Conservation (phyloP, 2,797 vertebrate genomes). For the Synaphobranchus kaupii region DNA sequence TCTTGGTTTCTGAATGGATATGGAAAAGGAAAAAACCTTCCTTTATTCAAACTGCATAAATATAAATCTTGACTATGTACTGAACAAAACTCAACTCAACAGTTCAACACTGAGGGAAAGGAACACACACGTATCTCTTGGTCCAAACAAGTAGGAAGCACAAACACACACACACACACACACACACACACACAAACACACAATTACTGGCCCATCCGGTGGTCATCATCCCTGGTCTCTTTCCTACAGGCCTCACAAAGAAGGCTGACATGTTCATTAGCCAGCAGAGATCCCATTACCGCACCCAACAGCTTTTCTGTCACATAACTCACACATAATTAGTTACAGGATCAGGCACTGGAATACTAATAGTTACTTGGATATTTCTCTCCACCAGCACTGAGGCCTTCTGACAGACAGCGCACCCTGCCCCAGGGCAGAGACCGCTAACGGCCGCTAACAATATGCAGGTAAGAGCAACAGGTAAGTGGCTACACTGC, state of each 20-base stretch:
- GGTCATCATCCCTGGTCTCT: slow-evolving; percentile 60
- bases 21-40: background rate
- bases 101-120: background rate
- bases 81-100: background rate
- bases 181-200: background rate
- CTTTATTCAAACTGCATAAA: background rate
- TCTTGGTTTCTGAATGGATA: background rate
- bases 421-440: background rate
- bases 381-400: slow-evolving; percentile 7
- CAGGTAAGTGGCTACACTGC: background rate
- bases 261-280: slow-evolving; percentile 75
- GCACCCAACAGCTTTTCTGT: slow-evolving; percentile 66
- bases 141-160: background rate
- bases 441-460: background rate
- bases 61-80: background rate
- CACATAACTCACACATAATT: slow-evolving; percentile 72
- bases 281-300: slow-evolving; percentile 71
- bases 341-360: slow-evolving; percentile 66
- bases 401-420: background rate
- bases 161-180: background rate
- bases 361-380: slow-evolving; percentile 72
- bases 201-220: slow-evolving; percentile 35
- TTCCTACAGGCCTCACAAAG: slow-evolving; percentile 61
- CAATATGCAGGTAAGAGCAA: background rate
- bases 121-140: background rate